A percentile compares a stretch with the other conserved stretches of the same genome.
phyloP scores from a whole-genome alignment of 2,797 vertebrate species.

The Silurus lanzhouensis region DNA sequence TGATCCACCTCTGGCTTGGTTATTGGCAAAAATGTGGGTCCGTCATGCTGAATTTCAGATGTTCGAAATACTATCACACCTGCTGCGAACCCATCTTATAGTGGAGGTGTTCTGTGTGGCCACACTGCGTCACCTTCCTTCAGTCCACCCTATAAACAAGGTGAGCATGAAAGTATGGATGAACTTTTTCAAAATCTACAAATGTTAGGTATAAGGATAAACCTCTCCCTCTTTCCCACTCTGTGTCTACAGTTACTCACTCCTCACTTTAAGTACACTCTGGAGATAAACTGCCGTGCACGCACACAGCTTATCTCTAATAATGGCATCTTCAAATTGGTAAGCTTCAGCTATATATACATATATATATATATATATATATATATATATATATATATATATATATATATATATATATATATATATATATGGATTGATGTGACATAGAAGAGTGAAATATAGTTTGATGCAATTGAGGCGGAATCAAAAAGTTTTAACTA shows the following conservation, averaged over 20 bases:
- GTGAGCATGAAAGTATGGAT: slow-evolving; percentile 57
- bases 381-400: slow-evolving; percentile 14
- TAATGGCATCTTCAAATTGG: slow-evolving; percentile 79
- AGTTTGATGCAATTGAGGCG: not conserved
- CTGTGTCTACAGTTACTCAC: slow-evolving; percentile 72
- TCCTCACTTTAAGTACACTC: slow-evolving; percentile 80
- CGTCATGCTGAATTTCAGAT: slow-evolving; percentile 81
- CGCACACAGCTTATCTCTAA: slow-evolving; percentile 78
- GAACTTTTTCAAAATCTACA: not conserved
- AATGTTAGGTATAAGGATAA: not conserved
- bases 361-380: slow-evolving; percentile 9
- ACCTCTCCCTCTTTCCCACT: not conserved
- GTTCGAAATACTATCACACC: slow-evolving; percentile 79
- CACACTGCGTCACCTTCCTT: slow-evolving; percentile 78
- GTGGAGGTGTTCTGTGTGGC: slow-evolving; percentile 78
- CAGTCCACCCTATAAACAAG: slow-evolving; percentile 83
- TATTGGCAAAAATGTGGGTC: slow-evolving; percentile 84
- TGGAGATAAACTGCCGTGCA: slow-evolving; percentile 84
- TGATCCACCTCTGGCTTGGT: slow-evolving; percentile 79
- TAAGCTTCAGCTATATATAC: slow-evolving; percentile 52
- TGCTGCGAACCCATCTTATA: slow-evolving; percentile 81
- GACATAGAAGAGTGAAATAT: not conserved
- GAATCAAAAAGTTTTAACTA: no score
- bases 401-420: slow-evolving; percentile 14
- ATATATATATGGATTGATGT: not conserved